Conservation (phyloP, 37 sponge, comb jelly and placozoan species). For the Geodia barretti region DNA sequence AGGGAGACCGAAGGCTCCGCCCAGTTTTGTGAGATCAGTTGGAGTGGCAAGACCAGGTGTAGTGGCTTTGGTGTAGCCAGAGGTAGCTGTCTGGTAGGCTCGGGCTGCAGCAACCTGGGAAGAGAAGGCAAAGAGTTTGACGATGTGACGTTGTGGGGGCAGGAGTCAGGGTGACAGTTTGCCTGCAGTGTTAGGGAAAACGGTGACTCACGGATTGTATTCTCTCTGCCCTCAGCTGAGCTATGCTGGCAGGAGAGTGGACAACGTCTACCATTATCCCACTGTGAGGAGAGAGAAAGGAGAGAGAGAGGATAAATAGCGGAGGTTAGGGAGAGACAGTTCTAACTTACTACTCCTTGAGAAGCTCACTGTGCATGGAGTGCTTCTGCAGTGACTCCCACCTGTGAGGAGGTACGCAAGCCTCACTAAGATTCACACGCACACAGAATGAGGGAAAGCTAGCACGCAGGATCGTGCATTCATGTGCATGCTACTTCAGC, state of each 20-base stretch:
- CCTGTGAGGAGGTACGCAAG: no score
- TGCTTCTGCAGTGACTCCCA: constrained; percentile 51
- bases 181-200: constrained; percentile 5
- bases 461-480: no score
- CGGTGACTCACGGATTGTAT: constrained; percentile 53
- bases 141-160: no score
- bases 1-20: neutral
- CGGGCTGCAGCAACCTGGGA: neutral
- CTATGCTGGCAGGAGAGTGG: constrained; percentile 45
- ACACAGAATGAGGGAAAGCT: no score
- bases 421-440: no score
- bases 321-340: neutral
- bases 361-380: constrained; percentile 61
- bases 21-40: neutral
- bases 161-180: neutral
- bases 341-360: constrained; percentile 60
- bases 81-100: constrained; percentile 3
- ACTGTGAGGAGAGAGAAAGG: constrained; percentile 23
- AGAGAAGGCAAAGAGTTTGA: neutral
- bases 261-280: constrained; percentile 45
- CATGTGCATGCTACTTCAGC: no score
- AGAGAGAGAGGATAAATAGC: no score
- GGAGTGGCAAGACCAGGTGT: neutral
- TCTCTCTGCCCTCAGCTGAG: constrained; percentile 67
- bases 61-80: neutral